Base-by-base conservation (phyloP, 2,888 invertebrate species). In the Sycophila texana region DNA sequence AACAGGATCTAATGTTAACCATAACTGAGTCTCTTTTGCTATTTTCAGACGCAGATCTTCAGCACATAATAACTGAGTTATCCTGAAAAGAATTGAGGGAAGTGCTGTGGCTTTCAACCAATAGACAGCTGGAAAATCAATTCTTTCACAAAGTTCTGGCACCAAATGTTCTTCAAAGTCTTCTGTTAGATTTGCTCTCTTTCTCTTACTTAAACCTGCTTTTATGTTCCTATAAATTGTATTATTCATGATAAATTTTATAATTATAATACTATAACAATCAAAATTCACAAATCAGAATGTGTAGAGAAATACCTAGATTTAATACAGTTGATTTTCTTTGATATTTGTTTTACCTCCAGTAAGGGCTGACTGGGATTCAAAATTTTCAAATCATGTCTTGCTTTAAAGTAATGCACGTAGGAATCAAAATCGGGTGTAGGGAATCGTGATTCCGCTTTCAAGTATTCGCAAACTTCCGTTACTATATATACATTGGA, bases 91-190 rank as follows among this genome's bases (percentile, higher is more conserved):
- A 77, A 98, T 93, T 22, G 96, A 95, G 0, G 99, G 99, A 77
- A 99, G 87, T 74, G 96, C 93, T 1, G 94, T 93, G 0, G 96
- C 95, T 90, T 98, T 97, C 26, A 96, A 92, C 96, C 98, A 98
- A 80, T 98, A 91, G 14, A 94, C 91, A 20, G 94, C 93, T 0
- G 96, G 95, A 87, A 93, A 96, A 0, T 92, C 91, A 82, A 94
- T 94, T 86, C 93, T 94, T 39, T 94, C 93, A 87, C 97, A 96
- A 82, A 98, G 92, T 90, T 99, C 99, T 0, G 99, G 98, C 14
- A 99, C 93, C 63, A 99, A 92, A 77, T 95, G 92, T 83, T 96
- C 94, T 0, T 92, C 91, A 80, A 93, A 92, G 18, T 93, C 93
- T 63, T 94, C 93, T 1, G 53, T 79, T 3, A 77, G 83, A 70